These are phyloP conservation scores for Ailurus styani DNA, from an alignment of 2,113 vertebrate species.

Conservation along the genomic window DNA sequence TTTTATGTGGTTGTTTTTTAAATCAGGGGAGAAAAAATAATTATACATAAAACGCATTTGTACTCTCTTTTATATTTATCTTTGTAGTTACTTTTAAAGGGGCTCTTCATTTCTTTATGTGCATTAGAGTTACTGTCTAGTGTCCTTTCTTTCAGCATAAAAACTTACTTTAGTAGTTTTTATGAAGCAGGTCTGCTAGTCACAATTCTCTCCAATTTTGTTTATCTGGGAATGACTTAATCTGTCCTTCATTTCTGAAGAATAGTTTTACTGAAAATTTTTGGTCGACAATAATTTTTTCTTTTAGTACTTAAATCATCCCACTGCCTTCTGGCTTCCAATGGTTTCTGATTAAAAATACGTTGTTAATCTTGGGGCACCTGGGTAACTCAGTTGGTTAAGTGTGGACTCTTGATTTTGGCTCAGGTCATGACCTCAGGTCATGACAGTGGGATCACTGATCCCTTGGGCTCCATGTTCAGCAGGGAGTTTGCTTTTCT, in stretches of 20 bases:
- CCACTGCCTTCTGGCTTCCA: neutral
- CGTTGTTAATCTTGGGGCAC: neutral
- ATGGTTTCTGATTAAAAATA: neutral
- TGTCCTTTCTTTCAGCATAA: neutral
- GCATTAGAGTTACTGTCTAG: neutral
- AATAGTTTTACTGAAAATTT: neutral
- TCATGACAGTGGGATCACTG: too few relatives aligned
- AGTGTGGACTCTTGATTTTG: too few relatives aligned
- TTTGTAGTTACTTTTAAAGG: neutral
- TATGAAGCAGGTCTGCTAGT: neutral
- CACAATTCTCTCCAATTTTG: neutral
- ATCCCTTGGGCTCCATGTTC: too few relatives aligned
- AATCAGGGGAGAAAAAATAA: neutral
- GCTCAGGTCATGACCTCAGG: too few relatives aligned
- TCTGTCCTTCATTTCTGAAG: neutral
- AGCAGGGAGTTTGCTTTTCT: too few relatives aligned
- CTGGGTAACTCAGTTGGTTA: too few relatives aligned
- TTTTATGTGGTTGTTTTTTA: neutral
- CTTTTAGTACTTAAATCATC: neutral
- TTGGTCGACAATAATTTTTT: neutral
- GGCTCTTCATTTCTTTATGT: neutral
- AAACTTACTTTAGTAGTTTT: neutral
- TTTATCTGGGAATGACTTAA: neutral
- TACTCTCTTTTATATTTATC: neutral
- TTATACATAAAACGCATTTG: neutral